Conservation (phyloP, 2,797 vertebrate genomes). For the Oreortyx pictus region DNA sequence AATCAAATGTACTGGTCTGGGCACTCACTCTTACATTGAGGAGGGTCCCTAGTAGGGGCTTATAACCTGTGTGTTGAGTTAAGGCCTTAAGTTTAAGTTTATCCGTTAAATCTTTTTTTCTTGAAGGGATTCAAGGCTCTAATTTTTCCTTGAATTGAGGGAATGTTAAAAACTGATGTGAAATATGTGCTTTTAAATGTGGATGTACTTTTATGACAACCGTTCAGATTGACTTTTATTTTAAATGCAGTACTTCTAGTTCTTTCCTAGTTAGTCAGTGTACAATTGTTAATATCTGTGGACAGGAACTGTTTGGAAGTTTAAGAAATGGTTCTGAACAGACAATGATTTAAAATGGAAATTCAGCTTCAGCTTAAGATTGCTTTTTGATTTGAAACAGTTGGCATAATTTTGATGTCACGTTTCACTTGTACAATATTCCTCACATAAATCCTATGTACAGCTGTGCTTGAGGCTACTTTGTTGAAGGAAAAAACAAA, state of each 20-base stretch:
- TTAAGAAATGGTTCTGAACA: not conserved
- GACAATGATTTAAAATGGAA: not conserved
- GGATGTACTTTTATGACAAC: not conserved
- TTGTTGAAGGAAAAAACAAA: not conserved
- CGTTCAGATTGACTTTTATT: not conserved
- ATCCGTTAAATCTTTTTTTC: not conserved
- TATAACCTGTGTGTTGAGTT: not conserved
- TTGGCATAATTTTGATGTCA: not conserved
- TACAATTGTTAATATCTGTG: not conserved
- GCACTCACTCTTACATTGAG: not conserved
- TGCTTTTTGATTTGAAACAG: not conserved
- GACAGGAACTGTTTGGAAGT: not conserved
- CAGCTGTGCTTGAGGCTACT: rapidly evolving
- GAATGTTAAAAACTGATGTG: not conserved
- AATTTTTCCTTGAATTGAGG: not conserved
- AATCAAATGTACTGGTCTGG: not conserved
- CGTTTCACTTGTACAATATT: not conserved
- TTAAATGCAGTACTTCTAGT: not conserved
- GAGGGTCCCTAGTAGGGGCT: not conserved
- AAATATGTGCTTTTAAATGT: not conserved
- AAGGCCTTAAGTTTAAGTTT: not conserved
- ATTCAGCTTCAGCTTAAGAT: not conserved
- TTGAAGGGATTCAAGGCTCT: not conserved
- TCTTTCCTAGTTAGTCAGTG: not conserved
- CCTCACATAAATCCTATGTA: not conserved